Conservation (phyloP, 2,888 invertebrate genomes). For the Cataglyphis rosenhaueri region DNA sequence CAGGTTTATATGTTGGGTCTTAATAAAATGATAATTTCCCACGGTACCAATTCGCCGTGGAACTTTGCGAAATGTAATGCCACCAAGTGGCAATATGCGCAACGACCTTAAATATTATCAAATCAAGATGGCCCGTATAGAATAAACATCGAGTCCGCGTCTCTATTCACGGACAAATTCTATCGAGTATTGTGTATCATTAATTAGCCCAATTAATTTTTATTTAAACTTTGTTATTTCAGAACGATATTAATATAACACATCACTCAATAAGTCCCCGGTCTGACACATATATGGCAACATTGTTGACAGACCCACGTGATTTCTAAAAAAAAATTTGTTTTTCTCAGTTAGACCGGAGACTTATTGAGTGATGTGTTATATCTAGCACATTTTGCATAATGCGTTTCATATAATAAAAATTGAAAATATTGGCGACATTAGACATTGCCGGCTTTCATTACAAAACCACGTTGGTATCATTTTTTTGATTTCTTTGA, state of each 20-base stretch:
- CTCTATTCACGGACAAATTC: not conserved
- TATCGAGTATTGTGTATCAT: not conserved
- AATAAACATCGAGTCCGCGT: constrained; percentile 51
- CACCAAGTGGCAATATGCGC: constrained; percentile 66
- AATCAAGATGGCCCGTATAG: constrained; percentile 57
- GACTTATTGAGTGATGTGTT: too few relatives aligned
- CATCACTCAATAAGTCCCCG: too few relatives aligned
- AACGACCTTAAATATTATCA: constrained; percentile 65
- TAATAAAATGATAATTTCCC: constrained; percentile 62
- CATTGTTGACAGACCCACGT: too few relatives aligned
- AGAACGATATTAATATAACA: not conserved
- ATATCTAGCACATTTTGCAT: not conserved
- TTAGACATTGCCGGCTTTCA: not conserved
- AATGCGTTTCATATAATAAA: not conserved
- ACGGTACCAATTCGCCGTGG: constrained; percentile 45
- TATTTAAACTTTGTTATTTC: not conserved
- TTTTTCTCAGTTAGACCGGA: too few relatives aligned
- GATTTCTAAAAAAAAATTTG: too few relatives aligned
- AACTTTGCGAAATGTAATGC: constrained; percentile 63
- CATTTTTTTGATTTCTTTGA: not conserved
- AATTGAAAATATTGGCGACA: not conserved
- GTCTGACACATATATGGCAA: too few relatives aligned
- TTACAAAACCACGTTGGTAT: not conserved
- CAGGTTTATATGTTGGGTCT: constrained; percentile 30
- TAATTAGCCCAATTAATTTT: not conserved